Evolutionary conservation across 2,888 invertebrate genomes (phyloP), one percentile per base, ranked within the genome.

Genomic region (Cosmia pyralina): DNA sequence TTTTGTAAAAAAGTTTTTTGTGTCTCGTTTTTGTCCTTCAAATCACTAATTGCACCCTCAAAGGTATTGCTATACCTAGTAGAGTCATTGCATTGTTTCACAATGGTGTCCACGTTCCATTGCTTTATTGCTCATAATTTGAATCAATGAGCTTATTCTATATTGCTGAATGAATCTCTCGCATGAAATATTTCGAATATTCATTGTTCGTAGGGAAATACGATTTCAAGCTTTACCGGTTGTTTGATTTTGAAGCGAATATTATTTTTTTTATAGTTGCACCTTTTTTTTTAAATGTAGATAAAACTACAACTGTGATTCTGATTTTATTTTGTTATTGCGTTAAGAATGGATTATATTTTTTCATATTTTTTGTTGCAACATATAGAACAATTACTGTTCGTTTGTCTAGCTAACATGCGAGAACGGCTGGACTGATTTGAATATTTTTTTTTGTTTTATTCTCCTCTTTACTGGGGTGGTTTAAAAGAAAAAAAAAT

Each of bases 91-190:
- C 10, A 19, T 64, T 69, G 22, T 15, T 38, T 19, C n/a, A 19
- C 10, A 50, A 4, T 15, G 15, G 22, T 19, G 15, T 50, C 44
- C 34, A 10, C 8, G 38, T 48, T n/a, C 8, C 10, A 63, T 48
- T 63, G 15, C 15, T 38, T 46, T 28, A 19, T 22, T 46, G 38
- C 13, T 8, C 38, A 55, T 48, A 22, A 19, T 57, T 13, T 17
- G 28, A 46, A 71, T 19, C n/a, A 72, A 28, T 19, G 17, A 41
- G 41, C 63, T 55, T 41, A 4, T 7, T 22, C 28, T 28, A n/a
- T 46, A 11, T 22, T 72, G 28, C 10, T 17, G 8, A 71, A 72
- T 63, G 17, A 28, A 46, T 71, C 8, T 38, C 13, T 46, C 15
- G 13, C 1, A 11, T 64, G 19, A 50, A 44, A 34, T 64, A 66